A percentile compares a stretch with the other conserved stretches of the same genome.
These are phyloP conservation scores for Vulpes ferrilata DNA, from an alignment of 2,113 vertebrate genomes.

Conservation along the genomic window DNA sequence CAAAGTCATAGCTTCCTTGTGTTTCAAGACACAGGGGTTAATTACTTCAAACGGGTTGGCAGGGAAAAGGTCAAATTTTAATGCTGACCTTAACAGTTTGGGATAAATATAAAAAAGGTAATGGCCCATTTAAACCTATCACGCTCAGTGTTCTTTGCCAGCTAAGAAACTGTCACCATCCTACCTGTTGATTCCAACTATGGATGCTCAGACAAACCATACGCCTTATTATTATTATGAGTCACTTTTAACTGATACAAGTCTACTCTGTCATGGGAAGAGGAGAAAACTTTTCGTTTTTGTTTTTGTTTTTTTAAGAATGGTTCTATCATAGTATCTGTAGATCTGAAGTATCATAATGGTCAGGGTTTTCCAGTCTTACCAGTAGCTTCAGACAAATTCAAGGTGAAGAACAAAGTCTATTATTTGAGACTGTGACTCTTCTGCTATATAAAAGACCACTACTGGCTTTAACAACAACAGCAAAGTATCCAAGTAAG, in stretches of 20 bases:
- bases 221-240: neutral
- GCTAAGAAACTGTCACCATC: neutral
- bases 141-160: neutral
- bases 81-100: slow-evolving; percentile 75
- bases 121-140: slow-evolving; percentile 29
- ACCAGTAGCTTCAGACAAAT: neutral
- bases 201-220: neutral
- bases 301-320: neutral
- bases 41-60: slow-evolving; percentile 82
- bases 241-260: neutral
- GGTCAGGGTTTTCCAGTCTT: neutral
- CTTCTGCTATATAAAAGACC: neutral
- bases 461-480: neutral
- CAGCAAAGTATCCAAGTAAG: neutral
- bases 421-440: neutral
- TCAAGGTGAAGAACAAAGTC: neutral
- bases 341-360: neutral
- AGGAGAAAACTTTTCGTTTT: neutral
- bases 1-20: slow-evolving; percentile 82
- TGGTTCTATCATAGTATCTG: neutral
- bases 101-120: slow-evolving; percentile 74
- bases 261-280: neutral
- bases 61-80: slow-evolving; percentile 80
- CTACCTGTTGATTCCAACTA: neutral
- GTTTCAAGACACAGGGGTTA: slow-evolving; percentile 83